phyloP scores from a whole-genome alignment of 1,140 invertebrate genomes.

The Aphelenchoides fujianensis region DNA sequence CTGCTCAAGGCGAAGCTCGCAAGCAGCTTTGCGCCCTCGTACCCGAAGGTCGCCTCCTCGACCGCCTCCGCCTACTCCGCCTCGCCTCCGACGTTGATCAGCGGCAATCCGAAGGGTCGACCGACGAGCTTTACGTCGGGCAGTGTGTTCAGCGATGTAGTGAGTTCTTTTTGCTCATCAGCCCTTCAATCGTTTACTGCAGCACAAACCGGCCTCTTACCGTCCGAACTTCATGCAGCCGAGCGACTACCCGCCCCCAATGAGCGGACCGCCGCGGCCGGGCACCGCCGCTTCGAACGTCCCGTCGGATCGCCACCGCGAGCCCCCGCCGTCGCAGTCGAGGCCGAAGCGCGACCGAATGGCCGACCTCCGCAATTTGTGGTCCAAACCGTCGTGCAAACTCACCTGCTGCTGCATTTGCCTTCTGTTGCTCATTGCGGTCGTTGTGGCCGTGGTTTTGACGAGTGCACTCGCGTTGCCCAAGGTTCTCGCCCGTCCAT shows the following conservation, averaged over 20 bases:
- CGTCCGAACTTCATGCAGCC: slow-evolving; percentile 17
- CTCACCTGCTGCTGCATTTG: slow-evolving; percentile 25
- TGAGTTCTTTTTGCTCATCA: slow-evolving; percentile 22
- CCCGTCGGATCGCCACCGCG: neutral
- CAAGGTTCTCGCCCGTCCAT: slow-evolving; percentile 22
- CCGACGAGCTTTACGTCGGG: neutral
- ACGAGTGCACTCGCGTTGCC: slow-evolving; percentile 32
- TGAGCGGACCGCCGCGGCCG: slow-evolving; percentile 1
- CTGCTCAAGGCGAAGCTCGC: neutral
- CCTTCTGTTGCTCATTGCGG: slow-evolving; percentile 37
- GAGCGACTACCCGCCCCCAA: neutral
- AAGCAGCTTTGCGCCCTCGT: neutral
- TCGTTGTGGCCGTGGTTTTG: slow-evolving; percentile 41
- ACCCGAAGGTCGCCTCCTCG: neutral
- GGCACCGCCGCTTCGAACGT: neutral
- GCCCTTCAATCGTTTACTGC: slow-evolving; percentile 11
- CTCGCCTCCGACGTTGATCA: neutral
- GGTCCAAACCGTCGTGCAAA: slow-evolving; percentile 19
- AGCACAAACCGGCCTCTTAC: slow-evolving; percentile 23
- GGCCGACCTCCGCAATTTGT: slow-evolving; percentile 42
- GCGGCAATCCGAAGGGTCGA: neutral
- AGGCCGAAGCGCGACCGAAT: slow-evolving; percentile 41
- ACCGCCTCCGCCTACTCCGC: neutral
- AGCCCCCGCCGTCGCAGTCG: neutral
- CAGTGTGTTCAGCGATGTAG: slow-evolving; percentile 1